Conservation (phyloP, 2,113 vertebrate genomes). For the Halcyon malimbica region DNA sequence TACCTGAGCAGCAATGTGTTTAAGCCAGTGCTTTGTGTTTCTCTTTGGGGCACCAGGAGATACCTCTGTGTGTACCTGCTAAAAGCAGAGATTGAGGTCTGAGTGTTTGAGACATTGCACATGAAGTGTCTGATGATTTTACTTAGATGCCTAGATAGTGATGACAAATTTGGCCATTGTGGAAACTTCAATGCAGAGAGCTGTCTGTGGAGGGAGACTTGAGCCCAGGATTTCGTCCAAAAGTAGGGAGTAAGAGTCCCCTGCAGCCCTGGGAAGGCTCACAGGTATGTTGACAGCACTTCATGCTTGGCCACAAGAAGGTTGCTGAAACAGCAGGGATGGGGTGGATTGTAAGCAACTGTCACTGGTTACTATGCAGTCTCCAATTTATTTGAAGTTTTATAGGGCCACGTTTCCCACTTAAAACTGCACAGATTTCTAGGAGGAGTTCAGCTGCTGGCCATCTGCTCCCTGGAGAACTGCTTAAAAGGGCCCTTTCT, state of each 20-base stretch:
- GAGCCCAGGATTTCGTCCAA: background rate
- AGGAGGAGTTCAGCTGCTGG: constrained; percentile 5
- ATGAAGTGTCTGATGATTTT: background rate
- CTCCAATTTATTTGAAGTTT: background rate
- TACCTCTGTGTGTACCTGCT: background rate
- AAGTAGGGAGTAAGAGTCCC: background rate
- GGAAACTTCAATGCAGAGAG: background rate
- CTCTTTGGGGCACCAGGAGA: background rate
- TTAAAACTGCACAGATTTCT: background rate
- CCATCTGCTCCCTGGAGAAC: background rate
- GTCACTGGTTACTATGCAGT: background rate
- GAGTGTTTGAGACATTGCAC: background rate
- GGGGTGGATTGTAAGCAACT: background rate
- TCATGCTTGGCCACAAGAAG: background rate
- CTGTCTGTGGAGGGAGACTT: background rate
- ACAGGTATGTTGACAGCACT: background rate
- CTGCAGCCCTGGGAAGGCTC: background rate
- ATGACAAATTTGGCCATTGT: background rate
- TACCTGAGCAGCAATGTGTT: background rate
- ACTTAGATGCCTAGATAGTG: background rate
- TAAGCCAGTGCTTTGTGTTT: background rate
- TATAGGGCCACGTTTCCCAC: background rate
- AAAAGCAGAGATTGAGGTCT: background rate
- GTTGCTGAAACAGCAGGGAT: background rate
- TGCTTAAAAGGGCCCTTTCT: background rate